Evolutionary conservation across 2,797 vertebrate genomes (phyloP).

Genomic region (Melanotaenia boesemani): DNA sequence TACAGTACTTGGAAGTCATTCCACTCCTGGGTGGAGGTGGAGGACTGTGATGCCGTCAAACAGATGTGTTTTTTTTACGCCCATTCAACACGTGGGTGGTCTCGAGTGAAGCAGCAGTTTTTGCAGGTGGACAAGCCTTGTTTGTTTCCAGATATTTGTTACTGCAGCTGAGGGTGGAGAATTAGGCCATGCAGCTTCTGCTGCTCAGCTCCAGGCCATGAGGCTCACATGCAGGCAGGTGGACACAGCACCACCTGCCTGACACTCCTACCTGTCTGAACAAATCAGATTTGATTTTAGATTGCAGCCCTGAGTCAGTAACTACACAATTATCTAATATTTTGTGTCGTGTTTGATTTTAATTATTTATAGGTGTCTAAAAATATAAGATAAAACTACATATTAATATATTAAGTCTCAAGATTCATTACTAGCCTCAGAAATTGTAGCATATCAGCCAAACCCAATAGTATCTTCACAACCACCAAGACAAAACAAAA

Average conservation of each 20-base stretch:
- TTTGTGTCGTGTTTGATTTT: not conserved
- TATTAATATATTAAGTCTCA: not conserved
- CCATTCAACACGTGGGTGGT: conserved; percentile 4
- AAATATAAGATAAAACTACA: too few species aligned
- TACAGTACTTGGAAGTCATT: not conserved
- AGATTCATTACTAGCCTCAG: not conserved
- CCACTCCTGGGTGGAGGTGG: conserved; percentile 16
- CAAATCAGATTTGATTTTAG: conserved; percentile 8
- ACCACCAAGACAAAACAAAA: not conserved
- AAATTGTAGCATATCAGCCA: not conserved
- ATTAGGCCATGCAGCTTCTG: conserved; percentile 11
- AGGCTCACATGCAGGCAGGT: conserved; percentile 16
- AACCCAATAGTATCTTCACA: not conserved
- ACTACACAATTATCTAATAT: not conserved
- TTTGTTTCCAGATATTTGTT: conserved; percentile 33
- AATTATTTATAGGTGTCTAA: not conserved
- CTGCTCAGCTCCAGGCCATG: conserved; percentile 16
- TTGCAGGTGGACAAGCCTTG: conserved; percentile 23
- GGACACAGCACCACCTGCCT: conserved; percentile 56
- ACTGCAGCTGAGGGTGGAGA: not conserved
- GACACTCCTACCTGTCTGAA: conserved; percentile 15
- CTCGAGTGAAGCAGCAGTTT: conserved; percentile 12
- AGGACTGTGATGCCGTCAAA: conserved; percentile 4
- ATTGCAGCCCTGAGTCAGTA: not conserved
- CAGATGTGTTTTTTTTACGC: conserved; percentile 8